These are phyloP conservation scores for Chironomus riparius DNA, from an alignment of 2,888 invertebrate genomes.

Conservation along the genomic window DNA sequence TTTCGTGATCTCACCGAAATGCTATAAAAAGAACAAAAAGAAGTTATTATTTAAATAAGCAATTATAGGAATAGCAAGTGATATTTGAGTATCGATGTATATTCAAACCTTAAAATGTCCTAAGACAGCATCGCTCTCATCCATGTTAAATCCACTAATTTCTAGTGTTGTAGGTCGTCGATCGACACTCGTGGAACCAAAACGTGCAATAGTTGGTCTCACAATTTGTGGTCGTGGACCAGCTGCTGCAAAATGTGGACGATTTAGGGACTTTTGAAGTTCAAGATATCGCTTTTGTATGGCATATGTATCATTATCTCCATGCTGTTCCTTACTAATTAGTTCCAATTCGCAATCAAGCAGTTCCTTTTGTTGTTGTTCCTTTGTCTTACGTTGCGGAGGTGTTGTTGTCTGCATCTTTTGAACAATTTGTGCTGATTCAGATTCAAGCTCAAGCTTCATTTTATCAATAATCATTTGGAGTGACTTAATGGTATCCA, in stretches of 20 bases:
- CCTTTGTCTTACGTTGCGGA: constrained; percentile 55
- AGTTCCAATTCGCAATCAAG: constrained; percentile 86
- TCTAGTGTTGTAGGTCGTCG: constrained; percentile 77
- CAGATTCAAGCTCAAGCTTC: constrained; percentile 40
- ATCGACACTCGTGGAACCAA: constrained; percentile 55
- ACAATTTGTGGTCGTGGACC: constrained; percentile 31
- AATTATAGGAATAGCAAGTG: neutral
- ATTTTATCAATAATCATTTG: constrained; percentile 68
- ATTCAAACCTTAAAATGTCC: constrained; percentile 70
- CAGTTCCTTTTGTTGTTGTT: constrained; percentile 79
- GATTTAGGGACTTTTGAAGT: constrained; percentile 44
- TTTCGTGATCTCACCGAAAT: constrained; percentile 81
- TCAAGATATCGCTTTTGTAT: constrained; percentile 69
- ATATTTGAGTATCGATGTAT: neutral
- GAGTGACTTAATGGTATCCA: constrained; percentile 71
- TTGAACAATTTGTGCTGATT: constrained; percentile 41
- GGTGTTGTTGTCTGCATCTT: constrained; percentile 34
- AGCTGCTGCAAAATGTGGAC: constrained; percentile 30
- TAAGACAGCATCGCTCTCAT: constrained; percentile 70
- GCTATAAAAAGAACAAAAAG: constrained; percentile 46
- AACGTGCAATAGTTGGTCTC: constrained; percentile 32
- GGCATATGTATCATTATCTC: constrained; percentile 73
- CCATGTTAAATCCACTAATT: constrained; percentile 77
- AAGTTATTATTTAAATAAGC: neutral
- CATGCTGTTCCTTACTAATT: constrained; percentile 77